Evolutionary conservation across 2,888 invertebrate genomes (phyloP).

Genomic region (Lepidonotus clava): DNA sequence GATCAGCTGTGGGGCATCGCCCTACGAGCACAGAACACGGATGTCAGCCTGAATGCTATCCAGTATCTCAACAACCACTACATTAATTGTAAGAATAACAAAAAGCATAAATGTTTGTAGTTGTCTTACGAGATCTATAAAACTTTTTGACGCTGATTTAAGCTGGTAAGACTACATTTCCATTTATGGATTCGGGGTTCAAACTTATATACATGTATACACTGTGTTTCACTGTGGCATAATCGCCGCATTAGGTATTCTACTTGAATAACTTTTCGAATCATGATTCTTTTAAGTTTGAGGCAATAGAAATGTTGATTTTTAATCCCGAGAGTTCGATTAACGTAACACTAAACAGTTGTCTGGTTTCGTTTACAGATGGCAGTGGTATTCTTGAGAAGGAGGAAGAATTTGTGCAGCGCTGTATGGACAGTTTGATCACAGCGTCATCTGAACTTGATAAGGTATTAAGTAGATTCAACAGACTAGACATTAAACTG

Average conservation of each 20-base stretch:
- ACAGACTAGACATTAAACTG: too few species aligned
- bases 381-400: slow-evolving; percentile 89
- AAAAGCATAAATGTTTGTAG: background rate
- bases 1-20: slow-evolving; percentile 97
- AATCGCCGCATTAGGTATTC: too few species aligned
- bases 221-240: too few species aligned
- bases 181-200: background rate
- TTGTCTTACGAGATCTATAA: too few species aligned
- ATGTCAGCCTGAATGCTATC: slow-evolving; percentile 96
- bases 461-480: slow-evolving; percentile 54
- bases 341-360: too few species aligned
- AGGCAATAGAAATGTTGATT: too few species aligned
- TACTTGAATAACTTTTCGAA: too few species aligned
- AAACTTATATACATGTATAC: background rate
- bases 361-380: slow-evolving; percentile 55
- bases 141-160: too few species aligned
- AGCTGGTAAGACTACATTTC: background rate
- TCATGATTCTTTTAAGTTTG: too few species aligned
- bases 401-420: slow-evolving; percentile 94
- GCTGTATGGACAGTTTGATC: slow-evolving; percentile 93
- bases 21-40: slow-evolving; percentile 92
- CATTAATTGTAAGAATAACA: slow-evolving; percentile 84
- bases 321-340: too few species aligned
- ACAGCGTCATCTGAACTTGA: slow-evolving; percentile 62
- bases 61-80: slow-evolving; percentile 96